Conservation (phyloP, 2,113 vertebrate species). For the Neogale vison region DNA sequence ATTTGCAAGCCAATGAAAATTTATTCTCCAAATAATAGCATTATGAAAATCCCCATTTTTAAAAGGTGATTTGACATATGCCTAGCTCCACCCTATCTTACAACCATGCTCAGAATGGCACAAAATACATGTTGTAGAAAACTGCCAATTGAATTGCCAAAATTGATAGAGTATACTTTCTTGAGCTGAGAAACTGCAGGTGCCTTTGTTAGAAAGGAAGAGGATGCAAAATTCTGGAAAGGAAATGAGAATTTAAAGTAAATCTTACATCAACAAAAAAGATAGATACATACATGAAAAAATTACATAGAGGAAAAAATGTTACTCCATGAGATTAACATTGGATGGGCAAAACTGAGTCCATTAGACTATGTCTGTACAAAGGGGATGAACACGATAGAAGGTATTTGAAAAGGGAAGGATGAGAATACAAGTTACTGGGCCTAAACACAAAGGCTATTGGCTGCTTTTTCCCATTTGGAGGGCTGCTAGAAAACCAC, state of each 20-base stretch:
- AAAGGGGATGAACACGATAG: neutral
- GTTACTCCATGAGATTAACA: neutral
- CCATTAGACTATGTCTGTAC: neutral
- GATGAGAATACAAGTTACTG: neutral
- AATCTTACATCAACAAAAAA: neutral
- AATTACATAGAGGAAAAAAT: neutral
- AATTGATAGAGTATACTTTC: neutral
- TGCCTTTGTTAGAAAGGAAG: neutral
- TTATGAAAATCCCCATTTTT: neutral
- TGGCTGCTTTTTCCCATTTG: neutral
- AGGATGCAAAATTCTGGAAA: conserved; percentile 1
- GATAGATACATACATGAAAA: neutral
- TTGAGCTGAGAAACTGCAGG: neutral
- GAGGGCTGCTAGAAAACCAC: neutral
- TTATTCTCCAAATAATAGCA: neutral
- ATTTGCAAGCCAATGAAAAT: neutral
- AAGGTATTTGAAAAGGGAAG: neutral
- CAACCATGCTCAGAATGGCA: neutral
- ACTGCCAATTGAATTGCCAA: neutral
- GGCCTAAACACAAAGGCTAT: neutral
- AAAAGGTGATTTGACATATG: neutral
- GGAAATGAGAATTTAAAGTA: neutral
- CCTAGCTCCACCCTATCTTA: neutral
- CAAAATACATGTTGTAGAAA: neutral
- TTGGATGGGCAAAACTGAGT: neutral